Base-by-base conservation (phyloP, 2,113 vertebrate genomes). In the Trichechus manatus region DNA sequence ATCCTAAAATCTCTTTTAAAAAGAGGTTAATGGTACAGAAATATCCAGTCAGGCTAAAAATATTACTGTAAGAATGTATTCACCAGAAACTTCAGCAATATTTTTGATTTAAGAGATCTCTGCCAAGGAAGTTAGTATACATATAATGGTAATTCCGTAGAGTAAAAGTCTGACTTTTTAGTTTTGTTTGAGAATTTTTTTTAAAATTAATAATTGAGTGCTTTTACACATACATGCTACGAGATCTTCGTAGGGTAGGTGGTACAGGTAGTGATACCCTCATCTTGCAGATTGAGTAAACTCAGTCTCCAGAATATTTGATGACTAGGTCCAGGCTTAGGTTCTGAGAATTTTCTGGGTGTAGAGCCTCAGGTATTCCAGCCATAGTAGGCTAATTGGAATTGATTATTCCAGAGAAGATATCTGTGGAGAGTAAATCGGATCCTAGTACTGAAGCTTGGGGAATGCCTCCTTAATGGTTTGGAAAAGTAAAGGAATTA, bases 151-250 rank as follows among this genome's bases (percentile, higher is more conserved):
- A 68, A 74, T 78, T 78, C 17, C 66, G 6, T 36, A 72, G 56
- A 83, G 87, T 82, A 56, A 89, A 92, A 13, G n/a, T 87, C 27
- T 74, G 15, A 31, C 22, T 66, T 79, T 81, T 70, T 70, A n/a
- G 29, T 91, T 97, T 89, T 56, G n/a, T 74, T 89, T 95, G 39
- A 74, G 39, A 77, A 17, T 87, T 78, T 68, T 87, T 15, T 88
- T 86, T 80, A 59, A 64, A 63, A 61, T 61, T 19, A 31, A 50
- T 86, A 91, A 39, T 87, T 63, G 44, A 91, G 14, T 90, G 14
- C 59, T 85, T 80, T 91, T 50, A 68, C 22, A 23, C 79, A 36
- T n/a, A 8, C 64, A 17, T 31, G 29, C 87, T 90, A 80, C 4
- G 79, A 5, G 59, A 80, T 93, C 33, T 85, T 59, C 82, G 80